These are phyloP conservation scores for Coracias cyanogaster DNA, from an alignment of 2,797 vertebrate species.

Conservation along the genomic window DNA sequence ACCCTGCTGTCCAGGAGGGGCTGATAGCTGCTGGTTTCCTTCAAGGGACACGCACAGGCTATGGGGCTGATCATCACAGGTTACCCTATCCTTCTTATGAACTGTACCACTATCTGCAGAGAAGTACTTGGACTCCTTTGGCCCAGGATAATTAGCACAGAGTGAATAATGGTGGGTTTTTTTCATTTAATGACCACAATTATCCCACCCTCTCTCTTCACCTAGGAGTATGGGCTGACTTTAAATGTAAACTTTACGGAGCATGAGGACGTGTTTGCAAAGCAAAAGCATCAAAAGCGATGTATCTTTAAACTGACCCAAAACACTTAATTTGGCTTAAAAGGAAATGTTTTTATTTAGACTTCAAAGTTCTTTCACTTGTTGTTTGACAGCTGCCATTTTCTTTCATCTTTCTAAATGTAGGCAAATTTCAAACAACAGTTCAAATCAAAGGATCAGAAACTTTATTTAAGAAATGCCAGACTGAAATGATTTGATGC, in stretches of 20 bases:
- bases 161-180: background rate
- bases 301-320: conserved; percentile 24
- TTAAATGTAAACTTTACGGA: conserved; percentile 21
- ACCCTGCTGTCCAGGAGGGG: conserved; percentile 47
- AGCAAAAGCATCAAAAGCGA: conserved; percentile 63
- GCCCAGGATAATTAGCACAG: background rate
- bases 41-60: background rate
- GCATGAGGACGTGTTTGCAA: conserved; percentile 11
- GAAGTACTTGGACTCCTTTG: background rate
- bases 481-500: conserved; percentile 1
- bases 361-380: conserved; percentile 62
- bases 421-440: conserved; percentile 15
- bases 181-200: background rate
- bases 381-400: conserved; percentile 37
- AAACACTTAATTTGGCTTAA: conserved; percentile 2
- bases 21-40: conserved; percentile 50
- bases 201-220: background rate
- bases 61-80: background rate
- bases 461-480: conserved; percentile 45
- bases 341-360: conserved; percentile 61
- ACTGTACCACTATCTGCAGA: background rate
- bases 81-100: background rate
- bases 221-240: background rate
- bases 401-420: conserved; percentile 59
- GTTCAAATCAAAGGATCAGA: conserved; percentile 59